Evolutionary conservation across 2,888 invertebrate genomes (phyloP).

Genomic region (Acanthosepion pharaonis): DNA sequence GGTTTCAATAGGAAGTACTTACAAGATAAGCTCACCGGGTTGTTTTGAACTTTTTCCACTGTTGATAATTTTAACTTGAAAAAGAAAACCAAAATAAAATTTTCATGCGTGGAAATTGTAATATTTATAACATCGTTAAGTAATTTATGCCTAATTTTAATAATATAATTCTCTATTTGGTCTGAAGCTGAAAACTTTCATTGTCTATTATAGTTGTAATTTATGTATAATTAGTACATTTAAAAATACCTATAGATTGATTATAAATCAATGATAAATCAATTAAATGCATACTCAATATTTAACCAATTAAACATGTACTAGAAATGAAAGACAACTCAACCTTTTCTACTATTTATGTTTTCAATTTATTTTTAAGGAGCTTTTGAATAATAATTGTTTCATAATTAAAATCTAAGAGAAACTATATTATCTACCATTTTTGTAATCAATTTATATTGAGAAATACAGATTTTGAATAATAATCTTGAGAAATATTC

Average conservation of each 20-base stretch:
- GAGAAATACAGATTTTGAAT: not conserved
- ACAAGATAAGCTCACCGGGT: not conserved
- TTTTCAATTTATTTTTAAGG: no score
- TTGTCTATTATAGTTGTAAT: no score
- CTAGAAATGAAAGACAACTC: no score
- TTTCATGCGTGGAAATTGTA: not conserved
- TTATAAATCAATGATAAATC: no score
- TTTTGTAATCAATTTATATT: not conserved
- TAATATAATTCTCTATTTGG: not conserved
- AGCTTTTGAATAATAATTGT: no score
- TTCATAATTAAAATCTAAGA: not conserved
- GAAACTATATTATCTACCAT: not conserved
- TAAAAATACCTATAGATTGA: no score
- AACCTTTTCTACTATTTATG: no score
- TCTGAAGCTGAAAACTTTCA: not conserved
- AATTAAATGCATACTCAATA: no score
- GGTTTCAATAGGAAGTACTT: not conserved
- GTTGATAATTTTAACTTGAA: no score
- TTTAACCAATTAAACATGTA: no score
- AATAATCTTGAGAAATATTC: not conserved
- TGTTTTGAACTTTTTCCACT: not conserved
- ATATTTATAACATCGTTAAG: not conserved
- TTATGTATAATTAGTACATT: no score
- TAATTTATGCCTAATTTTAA: not conserved
- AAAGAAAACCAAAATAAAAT: not conserved